Conservation (phyloP, 2,797 vertebrate genomes). For the Gymnoscopelus microlampas region DNA sequence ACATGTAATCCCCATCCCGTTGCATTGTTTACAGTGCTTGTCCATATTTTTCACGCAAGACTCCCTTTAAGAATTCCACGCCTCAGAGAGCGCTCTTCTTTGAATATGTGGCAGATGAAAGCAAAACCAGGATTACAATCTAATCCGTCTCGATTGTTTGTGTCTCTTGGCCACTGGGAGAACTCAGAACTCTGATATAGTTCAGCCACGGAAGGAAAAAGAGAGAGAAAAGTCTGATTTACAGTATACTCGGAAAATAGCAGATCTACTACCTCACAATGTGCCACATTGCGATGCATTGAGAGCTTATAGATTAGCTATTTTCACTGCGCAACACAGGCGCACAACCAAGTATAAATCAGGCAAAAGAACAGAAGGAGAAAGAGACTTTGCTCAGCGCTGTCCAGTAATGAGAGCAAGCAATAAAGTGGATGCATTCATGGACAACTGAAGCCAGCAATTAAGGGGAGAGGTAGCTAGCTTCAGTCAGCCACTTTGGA, state of each 20-base stretch:
- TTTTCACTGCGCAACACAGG: too few relatives aligned
- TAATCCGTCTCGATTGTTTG: constrained; percentile 85
- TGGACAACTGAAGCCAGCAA: constrained; percentile 84
- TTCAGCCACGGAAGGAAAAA: constrained; percentile 62
- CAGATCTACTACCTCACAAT: too few relatives aligned
- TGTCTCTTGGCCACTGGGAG: constrained; percentile 76
- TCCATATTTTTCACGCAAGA: constrained; percentile 68
- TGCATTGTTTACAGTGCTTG: constrained; percentile 70
- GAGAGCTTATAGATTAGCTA: too few relatives aligned
- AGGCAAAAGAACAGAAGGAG: constrained; percentile 25
- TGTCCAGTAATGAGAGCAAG: constrained; percentile 80
- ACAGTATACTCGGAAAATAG: too few relatives aligned
- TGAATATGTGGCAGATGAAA: constrained; percentile 80
- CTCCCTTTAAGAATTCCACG: constrained; percentile 70
- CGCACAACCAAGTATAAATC: too few relatives aligned
- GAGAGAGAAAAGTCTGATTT: constrained; percentile 16
- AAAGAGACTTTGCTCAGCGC: constrained; percentile 62
- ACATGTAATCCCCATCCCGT: constrained; percentile 67
- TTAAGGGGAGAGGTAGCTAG: constrained; percentile 80
- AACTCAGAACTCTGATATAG: constrained; percentile 73
- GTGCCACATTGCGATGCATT: too few relatives aligned
- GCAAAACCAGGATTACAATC: constrained; percentile 81
- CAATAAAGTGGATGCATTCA: constrained; percentile 81
- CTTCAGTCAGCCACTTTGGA: constrained; percentile 81
- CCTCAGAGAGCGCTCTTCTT: constrained; percentile 65